Conservation (phyloP, 2,888 invertebrate species). For the Ormyrus labotus region DNA sequence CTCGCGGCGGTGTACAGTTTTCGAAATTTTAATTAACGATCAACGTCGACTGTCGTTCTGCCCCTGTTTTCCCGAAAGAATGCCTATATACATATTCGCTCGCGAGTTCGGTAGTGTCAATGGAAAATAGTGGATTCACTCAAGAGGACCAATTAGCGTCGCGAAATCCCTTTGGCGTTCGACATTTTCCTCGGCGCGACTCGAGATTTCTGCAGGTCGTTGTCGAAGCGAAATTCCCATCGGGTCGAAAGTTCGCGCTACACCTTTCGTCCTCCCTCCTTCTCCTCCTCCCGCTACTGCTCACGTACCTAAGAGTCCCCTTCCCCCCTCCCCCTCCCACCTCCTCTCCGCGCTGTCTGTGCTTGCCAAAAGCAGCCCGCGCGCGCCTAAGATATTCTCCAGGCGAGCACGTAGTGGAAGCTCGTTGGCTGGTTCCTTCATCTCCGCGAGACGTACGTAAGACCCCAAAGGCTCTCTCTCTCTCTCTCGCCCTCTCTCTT, state of each 20-base stretch:
- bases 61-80: no score
- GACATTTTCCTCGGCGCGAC: no score
- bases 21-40: no score
- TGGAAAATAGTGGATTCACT: no score
- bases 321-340: background rate
- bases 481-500: conserved; percentile 28
- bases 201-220: conserved; percentile 3
- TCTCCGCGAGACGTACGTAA: conserved; percentile 68
- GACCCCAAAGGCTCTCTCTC: conserved; percentile 67
- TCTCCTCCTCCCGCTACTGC: background rate
- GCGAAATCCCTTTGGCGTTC: background rate
- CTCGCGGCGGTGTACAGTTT: no score
- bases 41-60: no score
- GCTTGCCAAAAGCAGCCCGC: conserved; percentile 72
- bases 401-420: conserved; percentile 67
- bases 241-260: conserved; percentile 64
- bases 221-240: conserved; percentile 58
- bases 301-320: background rate
- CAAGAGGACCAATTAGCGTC: background rate
- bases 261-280: conserved; percentile 23
- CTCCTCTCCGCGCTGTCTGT: conserved; percentile 59
- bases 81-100: no score
- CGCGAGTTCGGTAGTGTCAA: no score
- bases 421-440: conserved; percentile 69
- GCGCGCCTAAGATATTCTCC: conserved; percentile 64